A percentile compares a stretch with the other conserved stretches of the same genome.
These are phyloP conservation scores for Ichneumon xanthorius DNA, from an alignment of 2,888 invertebrate species.

Conservation along the genomic window DNA sequence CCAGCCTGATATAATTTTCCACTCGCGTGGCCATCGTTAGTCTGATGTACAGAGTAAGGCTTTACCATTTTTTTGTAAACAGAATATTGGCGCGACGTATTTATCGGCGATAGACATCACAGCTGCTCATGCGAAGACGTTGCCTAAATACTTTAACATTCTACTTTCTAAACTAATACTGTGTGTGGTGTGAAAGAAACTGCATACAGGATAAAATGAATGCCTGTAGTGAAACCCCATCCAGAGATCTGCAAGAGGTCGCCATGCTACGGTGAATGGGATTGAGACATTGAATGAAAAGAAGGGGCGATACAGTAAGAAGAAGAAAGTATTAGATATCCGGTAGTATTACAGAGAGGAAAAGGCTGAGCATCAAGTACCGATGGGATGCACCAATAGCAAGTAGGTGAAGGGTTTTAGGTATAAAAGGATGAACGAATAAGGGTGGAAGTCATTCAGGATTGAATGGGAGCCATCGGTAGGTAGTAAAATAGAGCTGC, in stretches of 20 bases:
- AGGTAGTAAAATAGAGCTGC: constrained; percentile 27
- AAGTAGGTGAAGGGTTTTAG: constrained; percentile 19
- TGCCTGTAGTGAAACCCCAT: constrained; percentile 3
- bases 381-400: constrained; percentile 5
- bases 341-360: constrained; percentile 10
- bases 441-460: constrained; percentile 54
- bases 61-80: background rate
- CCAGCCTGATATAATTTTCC: too few species aligned
- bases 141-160: background rate
- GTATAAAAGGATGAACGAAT: constrained; percentile 25
- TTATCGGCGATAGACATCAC: constrained; percentile 1
- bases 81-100: background rate
- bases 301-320: background rate
- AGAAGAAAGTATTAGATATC: constrained; percentile 37
- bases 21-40: too few species aligned
- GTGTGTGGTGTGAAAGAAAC: background rate
- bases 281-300: constrained; percentile 20
- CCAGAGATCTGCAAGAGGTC: background rate
- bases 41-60: too few species aligned
- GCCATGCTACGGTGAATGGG: background rate
- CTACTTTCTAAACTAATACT: background rate
- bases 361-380: constrained; percentile 15
- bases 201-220: background rate
- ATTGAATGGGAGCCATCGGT: constrained; percentile 56
- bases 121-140: background rate